Conservation (phyloP, 2,888 invertebrate species). For the Leucophenga montana region DNA sequence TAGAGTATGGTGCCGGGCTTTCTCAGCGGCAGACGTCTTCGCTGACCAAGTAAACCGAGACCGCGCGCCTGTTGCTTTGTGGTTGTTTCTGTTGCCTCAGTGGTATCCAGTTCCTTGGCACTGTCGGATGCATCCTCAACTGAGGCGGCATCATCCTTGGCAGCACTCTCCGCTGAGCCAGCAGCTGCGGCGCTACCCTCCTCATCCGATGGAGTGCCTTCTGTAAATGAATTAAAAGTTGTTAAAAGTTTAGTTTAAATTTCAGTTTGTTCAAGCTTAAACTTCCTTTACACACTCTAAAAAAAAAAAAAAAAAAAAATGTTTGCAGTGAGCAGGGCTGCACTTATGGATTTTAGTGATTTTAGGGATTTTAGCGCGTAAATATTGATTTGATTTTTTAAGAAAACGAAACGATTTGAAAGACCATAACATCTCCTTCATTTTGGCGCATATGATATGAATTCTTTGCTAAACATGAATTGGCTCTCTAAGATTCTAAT, state of each 20-base stretch:
- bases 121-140: slow-evolving; percentile 52
- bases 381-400: no score
- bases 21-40: slow-evolving; percentile 79
- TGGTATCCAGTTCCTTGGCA: slow-evolving; percentile 58
- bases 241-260: neutral
- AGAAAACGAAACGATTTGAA: no score
- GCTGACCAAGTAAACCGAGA: slow-evolving; percentile 80
- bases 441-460: no score
- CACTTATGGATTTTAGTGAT: no score
- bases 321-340: no score
- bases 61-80: slow-evolving; percentile 78
- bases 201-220: slow-evolving; percentile 48
- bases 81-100: slow-evolving; percentile 74
- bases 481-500: no score
- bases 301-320: neutral
- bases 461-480: no score
- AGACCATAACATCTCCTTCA: no score
- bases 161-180: slow-evolving; percentile 45
- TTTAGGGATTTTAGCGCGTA: no score
- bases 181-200: slow-evolving; percentile 45
- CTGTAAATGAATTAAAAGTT: slow-evolving; percentile 33
- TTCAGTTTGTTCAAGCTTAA: no score
- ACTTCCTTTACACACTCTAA: neutral
- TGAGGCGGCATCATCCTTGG: slow-evolving; percentile 48
- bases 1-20: slow-evolving; percentile 76